Conservation (phyloP, 2,888 invertebrate genomes). For the Lordiphosa andalusiaca region DNA sequence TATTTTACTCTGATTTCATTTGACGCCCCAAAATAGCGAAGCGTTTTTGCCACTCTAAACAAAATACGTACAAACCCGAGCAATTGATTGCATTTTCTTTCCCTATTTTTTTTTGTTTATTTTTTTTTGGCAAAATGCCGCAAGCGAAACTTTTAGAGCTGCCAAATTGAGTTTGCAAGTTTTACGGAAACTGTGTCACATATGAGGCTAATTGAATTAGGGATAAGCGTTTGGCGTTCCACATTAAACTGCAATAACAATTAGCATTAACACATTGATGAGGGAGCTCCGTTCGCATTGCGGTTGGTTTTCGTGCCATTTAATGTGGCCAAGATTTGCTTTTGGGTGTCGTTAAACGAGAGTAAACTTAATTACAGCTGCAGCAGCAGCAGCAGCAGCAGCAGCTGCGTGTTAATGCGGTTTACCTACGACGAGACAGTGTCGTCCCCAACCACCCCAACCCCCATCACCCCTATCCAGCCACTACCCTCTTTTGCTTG, state of each 20-base stretch:
- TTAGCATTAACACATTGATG: slow-evolving; percentile 61
- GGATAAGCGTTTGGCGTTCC: slow-evolving; percentile 49
- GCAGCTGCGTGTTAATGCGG: slow-evolving; percentile 42
- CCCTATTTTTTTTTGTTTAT: background rate
- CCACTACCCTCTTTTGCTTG: background rate
- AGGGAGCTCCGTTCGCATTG: slow-evolving; percentile 19
- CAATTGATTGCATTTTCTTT: slow-evolving; percentile 4
- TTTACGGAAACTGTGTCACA: slow-evolving; percentile 44
- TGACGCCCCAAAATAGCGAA: slow-evolving; percentile 46
- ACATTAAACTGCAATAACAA: slow-evolving; percentile 60
- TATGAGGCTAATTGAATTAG: slow-evolving; percentile 58
- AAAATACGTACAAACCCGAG: slow-evolving; percentile 6
- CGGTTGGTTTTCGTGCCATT: slow-evolving; percentile 30
- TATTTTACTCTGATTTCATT: slow-evolving; percentile 57
- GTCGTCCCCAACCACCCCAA: slow-evolving; percentile 6
- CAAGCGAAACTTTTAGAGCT: slow-evolving; percentile 44
- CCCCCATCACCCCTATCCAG: background rate
- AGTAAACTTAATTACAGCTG: slow-evolving; percentile 59
- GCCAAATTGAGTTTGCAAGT: slow-evolving; percentile 61
- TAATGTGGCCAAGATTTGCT: slow-evolving; percentile 39
- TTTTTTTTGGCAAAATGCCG: slow-evolving; percentile 23
- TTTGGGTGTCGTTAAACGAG: slow-evolving; percentile 39
- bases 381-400: slow-evolving; percentile 32
- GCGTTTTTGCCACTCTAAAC: slow-evolving; percentile 3
- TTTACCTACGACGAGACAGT: slow-evolving; percentile 22